phyloP scores from a whole-genome alignment of 1,140 invertebrate genomes.

The Pseudomyrmex dendroicus region DNA sequence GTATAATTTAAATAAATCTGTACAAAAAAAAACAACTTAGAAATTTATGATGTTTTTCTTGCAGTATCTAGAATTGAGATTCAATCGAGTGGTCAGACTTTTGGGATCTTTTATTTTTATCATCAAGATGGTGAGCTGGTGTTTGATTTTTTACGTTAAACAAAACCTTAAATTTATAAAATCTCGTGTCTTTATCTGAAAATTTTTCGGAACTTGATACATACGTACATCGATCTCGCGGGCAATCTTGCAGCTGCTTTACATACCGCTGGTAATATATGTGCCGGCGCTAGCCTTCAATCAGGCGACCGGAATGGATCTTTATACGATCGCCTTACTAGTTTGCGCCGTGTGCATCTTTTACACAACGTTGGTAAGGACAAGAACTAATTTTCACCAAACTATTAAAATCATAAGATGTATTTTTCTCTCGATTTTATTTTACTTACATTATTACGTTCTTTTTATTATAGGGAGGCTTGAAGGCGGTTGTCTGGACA shows the following conservation, averaged over 20 bases:
- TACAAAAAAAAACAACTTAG: too few species aligned
- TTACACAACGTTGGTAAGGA: constrained; percentile 91
- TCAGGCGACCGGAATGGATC: constrained; percentile 91
- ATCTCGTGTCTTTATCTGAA: not conserved
- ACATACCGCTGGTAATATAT: constrained; percentile 96
- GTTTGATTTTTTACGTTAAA: not conserved
- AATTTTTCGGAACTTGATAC: constrained; percentile 7
- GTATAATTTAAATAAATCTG: too few species aligned
- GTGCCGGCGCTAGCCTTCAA: constrained; percentile 95
- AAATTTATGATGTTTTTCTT: constrained; percentile 26
- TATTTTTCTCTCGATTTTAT: not conserved
- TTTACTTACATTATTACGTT: not conserved
- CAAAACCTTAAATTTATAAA: not conserved
- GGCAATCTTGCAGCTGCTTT: constrained; percentile 86
- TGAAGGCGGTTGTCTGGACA: constrained; percentile 95
- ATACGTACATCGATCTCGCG: not conserved
- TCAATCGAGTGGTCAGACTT: constrained; percentile 87
- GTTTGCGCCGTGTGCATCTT: constrained; percentile 92
- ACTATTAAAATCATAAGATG: too few species aligned
- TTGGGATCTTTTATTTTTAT: constrained; percentile 89
- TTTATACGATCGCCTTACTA: constrained; percentile 89
- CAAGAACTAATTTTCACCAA: too few species aligned
- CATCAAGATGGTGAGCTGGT: constrained; percentile 85
- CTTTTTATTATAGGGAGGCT: constrained; percentile 88
- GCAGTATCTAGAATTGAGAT: constrained; percentile 91